Evolutionary conservation across 2,797 vertebrate species (phyloP).

Genomic region (Cheirogaleus major): DNA sequence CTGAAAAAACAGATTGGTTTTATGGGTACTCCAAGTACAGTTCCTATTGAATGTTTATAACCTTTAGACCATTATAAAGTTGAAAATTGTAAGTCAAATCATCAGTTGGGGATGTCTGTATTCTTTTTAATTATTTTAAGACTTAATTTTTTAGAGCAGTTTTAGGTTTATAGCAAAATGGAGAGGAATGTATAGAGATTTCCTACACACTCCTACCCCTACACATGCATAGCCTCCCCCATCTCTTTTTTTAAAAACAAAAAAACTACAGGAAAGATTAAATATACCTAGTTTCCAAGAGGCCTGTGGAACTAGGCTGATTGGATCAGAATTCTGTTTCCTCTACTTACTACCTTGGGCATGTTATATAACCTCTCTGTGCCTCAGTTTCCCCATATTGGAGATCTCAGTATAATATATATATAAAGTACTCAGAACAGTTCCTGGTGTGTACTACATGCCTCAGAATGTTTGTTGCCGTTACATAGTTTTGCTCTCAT

Average conservation of each 20-base stretch:
- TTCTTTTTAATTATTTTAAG: not conserved
- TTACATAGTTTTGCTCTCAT: not conserved
- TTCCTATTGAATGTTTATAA: not conserved
- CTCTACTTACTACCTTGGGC: not conserved
- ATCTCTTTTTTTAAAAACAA: not conserved
- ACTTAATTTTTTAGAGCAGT: not conserved
- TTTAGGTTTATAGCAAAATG: not conserved
- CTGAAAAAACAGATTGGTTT: not conserved
- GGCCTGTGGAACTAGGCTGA: not conserved
- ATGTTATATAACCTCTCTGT: not conserved
- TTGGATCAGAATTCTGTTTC: constrained; percentile 44
- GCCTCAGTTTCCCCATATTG: not conserved
- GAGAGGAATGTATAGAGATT: not conserved
- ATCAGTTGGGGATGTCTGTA: not conserved
- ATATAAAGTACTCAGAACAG: not conserved
- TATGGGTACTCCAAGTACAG: not conserved
- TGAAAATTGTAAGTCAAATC: not conserved
- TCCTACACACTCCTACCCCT: not conserved
- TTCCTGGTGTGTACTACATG: not conserved
- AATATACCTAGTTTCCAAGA: not conserved
- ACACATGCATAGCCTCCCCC: not conserved
- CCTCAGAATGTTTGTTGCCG: not conserved
- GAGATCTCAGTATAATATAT: constrained; percentile 15
- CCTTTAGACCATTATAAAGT: not conserved
- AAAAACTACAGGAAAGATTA: not conserved